Evolutionary conservation across 1,140 invertebrate species (phyloP).

Genomic region (Drosophila miranda): DNA sequence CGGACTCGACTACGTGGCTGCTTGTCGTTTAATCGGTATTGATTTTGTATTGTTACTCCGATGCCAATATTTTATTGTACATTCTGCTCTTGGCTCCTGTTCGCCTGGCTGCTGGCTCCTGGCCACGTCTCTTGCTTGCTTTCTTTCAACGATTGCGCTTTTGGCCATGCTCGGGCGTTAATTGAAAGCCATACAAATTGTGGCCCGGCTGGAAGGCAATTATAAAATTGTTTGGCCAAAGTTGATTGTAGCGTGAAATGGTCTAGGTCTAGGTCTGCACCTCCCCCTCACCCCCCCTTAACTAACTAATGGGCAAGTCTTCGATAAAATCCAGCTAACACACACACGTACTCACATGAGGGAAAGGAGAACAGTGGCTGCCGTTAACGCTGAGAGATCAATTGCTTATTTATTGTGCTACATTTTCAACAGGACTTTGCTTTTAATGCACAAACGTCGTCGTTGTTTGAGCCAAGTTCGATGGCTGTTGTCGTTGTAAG

Average conservation of each 20-base stretch:
- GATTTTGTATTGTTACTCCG: conserved; percentile 52
- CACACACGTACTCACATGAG: conserved; percentile 3
- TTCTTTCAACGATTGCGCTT: conserved; percentile 29
- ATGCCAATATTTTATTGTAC: conserved; percentile 72
- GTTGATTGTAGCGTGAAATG: conserved; percentile 73
- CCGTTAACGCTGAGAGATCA: conserved; percentile 52
- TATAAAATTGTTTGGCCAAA: conserved; percentile 66
- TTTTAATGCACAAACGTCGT: conserved; percentile 61
- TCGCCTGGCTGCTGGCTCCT: too few species aligned
- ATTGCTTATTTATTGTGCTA: conserved; percentile 74
- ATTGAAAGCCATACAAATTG: conserved; percentile 80
- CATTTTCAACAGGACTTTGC: conserved; percentile 71
- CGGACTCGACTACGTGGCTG: conserved; percentile 15
- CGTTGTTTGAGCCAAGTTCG: conserved; percentile 40
- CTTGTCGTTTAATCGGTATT: conserved; percentile 53
- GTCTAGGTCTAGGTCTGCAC: conserved; percentile 1
- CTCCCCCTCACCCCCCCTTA: background rate
- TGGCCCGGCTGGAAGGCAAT: conserved; percentile 64
- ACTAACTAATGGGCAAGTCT: conserved; percentile 32
- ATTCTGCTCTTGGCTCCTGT: conserved; percentile 21
- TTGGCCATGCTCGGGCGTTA: conserved; percentile 50
- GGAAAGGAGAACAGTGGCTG: conserved; percentile 1
- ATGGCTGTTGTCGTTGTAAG: conserved; percentile 6
- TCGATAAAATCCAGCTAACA: conserved; percentile 6
- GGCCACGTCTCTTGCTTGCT: conserved; percentile 24